Percentiles rank a stretch among this genome's conserved stretches.
Evolutionary conservation across 37 sponge, comb jelly and placozoan genomes (phyloP).

Genomic region (Diacarnus erythraeanus): DNA sequence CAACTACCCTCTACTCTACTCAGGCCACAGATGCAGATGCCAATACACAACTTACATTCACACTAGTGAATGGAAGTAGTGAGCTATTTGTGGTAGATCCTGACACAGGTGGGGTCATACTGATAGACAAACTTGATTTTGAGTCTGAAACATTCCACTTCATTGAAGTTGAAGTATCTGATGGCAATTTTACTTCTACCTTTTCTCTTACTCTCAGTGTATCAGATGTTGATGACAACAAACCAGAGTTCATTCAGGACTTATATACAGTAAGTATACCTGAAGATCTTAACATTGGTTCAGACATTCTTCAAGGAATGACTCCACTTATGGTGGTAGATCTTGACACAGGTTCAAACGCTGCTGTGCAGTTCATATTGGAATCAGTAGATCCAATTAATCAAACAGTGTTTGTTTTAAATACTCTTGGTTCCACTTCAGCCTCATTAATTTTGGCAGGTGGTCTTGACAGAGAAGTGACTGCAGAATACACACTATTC

Average conservation of each 20-base stretch:
- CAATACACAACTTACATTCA: constrained; percentile 8
- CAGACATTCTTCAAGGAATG: constrained; percentile 1
- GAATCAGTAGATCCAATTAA: constrained; percentile 12
- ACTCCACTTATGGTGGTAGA: constrained; percentile 33
- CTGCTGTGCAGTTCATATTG: constrained; percentile 24
- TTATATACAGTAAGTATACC: constrained; percentile 16
- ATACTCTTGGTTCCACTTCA: neutral
- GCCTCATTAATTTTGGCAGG: constrained; percentile 18
- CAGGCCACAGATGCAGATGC: constrained; percentile 54
- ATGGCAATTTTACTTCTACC: constrained; percentile 10
- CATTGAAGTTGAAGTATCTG: constrained; percentile 34
- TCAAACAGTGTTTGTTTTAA: constrained; percentile 38
- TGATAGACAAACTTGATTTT: constrained; percentile 20
- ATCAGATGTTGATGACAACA: constrained; percentile 34
- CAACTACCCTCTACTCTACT: constrained; percentile 24
- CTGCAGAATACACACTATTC: neutral
- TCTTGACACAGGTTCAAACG: constrained; percentile 42
- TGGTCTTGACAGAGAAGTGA: constrained; percentile 46
- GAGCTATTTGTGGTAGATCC: constrained; percentile 25
- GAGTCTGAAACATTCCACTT: constrained; percentile 21
- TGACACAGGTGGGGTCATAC: constrained; percentile 28
- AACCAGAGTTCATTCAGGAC: constrained; percentile 8
- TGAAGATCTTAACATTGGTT: constrained; percentile 33
- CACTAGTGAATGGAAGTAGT: neutral
- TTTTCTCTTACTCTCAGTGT: constrained; percentile 27